Conservation (phyloP, 2,113 vertebrate species). For the Rhinopithecus roxellana region DNA sequence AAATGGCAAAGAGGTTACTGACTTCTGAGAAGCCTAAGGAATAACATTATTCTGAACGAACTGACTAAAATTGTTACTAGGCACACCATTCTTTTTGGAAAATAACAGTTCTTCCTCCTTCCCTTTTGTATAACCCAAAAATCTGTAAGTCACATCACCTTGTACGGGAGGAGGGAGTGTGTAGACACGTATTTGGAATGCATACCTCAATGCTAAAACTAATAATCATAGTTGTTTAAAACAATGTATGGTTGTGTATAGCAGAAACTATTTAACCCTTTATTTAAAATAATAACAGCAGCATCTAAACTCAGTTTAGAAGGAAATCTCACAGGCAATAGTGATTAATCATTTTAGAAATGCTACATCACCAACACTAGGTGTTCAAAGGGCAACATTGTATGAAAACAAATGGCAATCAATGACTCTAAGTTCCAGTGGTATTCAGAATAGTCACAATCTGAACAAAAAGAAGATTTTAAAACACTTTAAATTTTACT, state of each 20-base stretch:
- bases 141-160: not conserved
- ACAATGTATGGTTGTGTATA: constrained; percentile 47
- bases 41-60: constrained; percentile 77
- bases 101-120: constrained; percentile 57
- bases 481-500: not conserved
- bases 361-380: not conserved
- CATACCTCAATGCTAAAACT: constrained; percentile 33
- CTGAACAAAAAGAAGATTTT: not conserved
- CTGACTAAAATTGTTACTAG: constrained; percentile 78
- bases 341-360: not conserved
- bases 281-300: not conserved
- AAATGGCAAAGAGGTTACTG: constrained; percentile 90
- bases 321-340: not conserved
- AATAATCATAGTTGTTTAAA: constrained; percentile 51
- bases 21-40: constrained; percentile 74
- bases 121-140: constrained; percentile 50
- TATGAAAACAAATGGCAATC: not conserved
- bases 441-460: not conserved
- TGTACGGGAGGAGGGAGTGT: not conserved
- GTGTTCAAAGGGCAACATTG: not conserved
- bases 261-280: constrained; percentile 65
- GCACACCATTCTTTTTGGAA: constrained; percentile 70
- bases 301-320: not conserved
- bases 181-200: constrained; percentile 30
- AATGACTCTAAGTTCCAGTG: not conserved